A percentile compares a stretch with the other conserved stretches of the same genome.
Conservation (phyloP, 2,113 vertebrate species). For the Capricornis sumatraensis region DNA sequence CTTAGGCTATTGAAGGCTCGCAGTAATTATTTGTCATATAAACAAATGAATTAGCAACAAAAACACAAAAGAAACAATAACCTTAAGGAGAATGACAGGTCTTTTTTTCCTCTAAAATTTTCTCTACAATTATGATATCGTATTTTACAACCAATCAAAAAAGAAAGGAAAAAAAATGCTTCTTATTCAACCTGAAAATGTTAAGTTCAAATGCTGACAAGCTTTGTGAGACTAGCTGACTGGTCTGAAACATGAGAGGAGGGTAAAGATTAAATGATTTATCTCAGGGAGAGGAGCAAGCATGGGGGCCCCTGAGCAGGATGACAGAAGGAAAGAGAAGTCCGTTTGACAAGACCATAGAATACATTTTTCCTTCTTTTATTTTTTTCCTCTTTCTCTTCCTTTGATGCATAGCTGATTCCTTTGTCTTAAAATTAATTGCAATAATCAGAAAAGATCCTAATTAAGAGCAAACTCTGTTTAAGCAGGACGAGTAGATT, state of each 20-base stretch:
- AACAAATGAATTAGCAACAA: not conserved
- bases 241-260: conserved; percentile 25
- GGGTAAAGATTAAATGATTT: conserved; percentile 3
- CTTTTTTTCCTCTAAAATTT: not conserved
- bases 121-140: not conserved
- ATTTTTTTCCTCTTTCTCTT: not conserved
- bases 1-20: not conserved
- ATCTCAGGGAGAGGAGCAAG: not conserved
- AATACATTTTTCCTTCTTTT: not conserved
- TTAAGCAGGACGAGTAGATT: not conserved
- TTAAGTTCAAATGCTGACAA: not conserved
- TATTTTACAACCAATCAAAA: not conserved
- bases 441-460: conserved; percentile 34
- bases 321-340: not conserved
- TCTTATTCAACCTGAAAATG: not conserved
- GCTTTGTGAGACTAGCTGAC: not conserved
- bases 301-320: not conserved
- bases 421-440: conserved; percentile 47
- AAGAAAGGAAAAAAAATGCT: not conserved
- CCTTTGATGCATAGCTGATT: conserved; percentile 31
- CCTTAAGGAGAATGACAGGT: not conserved
- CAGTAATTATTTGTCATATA: not conserved
- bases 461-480: conserved; percentile 32
- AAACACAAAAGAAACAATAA: not conserved
- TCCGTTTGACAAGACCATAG: not conserved